These are phyloP conservation scores for Nymphalis io DNA, from an alignment of 1,140 invertebrate genomes.

Conservation along the genomic window DNA sequence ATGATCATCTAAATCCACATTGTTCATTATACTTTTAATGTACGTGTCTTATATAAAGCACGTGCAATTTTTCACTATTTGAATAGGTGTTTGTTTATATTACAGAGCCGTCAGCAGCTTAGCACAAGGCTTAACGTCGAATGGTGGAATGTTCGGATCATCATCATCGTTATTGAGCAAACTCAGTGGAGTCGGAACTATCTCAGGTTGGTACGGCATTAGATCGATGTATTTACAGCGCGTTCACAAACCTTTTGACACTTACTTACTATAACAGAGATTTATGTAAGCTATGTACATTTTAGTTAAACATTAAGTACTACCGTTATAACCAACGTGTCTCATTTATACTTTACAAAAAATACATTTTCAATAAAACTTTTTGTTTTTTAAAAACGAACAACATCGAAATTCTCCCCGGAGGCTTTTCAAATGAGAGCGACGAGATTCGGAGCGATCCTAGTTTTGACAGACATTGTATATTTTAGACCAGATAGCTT, in stretches of 20 bases:
- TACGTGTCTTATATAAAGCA: slow-evolving; percentile 30
- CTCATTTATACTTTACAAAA: neutral
- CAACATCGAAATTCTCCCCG: slow-evolving; percentile 17
- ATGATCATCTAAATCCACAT: slow-evolving; percentile 45
- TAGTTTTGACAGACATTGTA: slow-evolving; percentile 34
- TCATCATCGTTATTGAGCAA: slow-evolving; percentile 91
- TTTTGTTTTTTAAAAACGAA: neutral
- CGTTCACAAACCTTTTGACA: slow-evolving; percentile 36
- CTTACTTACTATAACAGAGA: slow-evolving; percentile 4
- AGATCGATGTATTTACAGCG: slow-evolving; percentile 45
- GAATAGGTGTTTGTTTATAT: slow-evolving; percentile 56
- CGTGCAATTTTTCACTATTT: slow-evolving; percentile 44
- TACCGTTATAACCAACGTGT: neutral
- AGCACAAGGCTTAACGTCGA: slow-evolving; percentile 86
- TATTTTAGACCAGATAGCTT: slow-evolving; percentile 20
- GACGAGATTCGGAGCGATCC: slow-evolving; percentile 31
- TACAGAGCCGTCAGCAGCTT: slow-evolving; percentile 81
- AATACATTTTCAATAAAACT: no score
- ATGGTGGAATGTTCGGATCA: slow-evolving; percentile 90
- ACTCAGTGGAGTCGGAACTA: slow-evolving; percentile 79
- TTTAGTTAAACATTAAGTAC: neutral
- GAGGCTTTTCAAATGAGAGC: slow-evolving; percentile 30
- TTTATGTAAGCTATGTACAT: neutral
- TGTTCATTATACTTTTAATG: slow-evolving; percentile 35
- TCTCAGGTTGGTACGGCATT: slow-evolving; percentile 71